Evolutionary conservation across 2,888 invertebrate species (phyloP).

Genomic region (Trachelus stipa): DNA sequence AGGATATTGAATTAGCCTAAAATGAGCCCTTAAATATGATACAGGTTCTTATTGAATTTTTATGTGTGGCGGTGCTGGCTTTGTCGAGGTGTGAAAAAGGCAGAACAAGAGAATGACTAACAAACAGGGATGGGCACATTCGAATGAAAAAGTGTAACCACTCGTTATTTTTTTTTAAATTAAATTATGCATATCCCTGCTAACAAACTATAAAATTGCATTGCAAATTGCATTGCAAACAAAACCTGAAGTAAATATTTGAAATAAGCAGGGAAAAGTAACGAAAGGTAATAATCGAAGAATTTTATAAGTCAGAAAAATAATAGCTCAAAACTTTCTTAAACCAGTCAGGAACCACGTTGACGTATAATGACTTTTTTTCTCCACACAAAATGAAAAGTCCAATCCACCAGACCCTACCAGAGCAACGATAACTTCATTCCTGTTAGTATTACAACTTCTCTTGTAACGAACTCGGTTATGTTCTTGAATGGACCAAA

Average conservation of each 20-base stretch:
- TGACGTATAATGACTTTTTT: not conserved
- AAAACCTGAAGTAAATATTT: not conserved
- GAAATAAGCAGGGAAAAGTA: not conserved
- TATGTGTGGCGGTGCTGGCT: no score
- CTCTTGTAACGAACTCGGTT: not conserved
- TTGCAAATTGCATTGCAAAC: no score
- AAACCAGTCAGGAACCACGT: not conserved
- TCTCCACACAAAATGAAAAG: not conserved
- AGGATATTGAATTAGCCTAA: no score
- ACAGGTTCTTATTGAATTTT: no score
- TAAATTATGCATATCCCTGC: no score
- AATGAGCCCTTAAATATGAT: no score
- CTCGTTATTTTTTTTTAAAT: no score
- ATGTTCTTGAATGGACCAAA: not conserved
- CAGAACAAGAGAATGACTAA: not conserved
- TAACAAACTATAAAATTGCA: no score
- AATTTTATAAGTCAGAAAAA: not conserved
- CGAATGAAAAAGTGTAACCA: no score
- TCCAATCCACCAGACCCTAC: not conserved
- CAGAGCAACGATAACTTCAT: not conserved
- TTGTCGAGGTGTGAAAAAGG: no score
- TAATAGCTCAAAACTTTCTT: not conserved
- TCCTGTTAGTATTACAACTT: not conserved
- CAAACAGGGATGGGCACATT: no score
- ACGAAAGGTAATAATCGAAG: not conserved